Evolutionary conservation across 1,140 invertebrate species (phyloP), one percentile per base, ranked within the genome.

Genomic region (Hyles vespertilio): DNA sequence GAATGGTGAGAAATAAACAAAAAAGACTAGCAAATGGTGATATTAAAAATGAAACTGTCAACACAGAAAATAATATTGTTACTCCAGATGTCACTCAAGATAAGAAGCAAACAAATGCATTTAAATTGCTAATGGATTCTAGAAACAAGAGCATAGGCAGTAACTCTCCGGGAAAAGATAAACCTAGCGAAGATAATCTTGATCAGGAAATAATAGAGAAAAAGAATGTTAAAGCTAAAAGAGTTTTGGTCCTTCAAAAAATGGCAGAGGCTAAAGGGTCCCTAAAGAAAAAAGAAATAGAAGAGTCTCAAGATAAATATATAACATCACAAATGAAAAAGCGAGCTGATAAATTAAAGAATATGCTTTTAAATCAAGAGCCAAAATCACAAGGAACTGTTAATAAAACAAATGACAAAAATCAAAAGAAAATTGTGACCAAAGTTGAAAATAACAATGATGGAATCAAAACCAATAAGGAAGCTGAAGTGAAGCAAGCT

Each of bases 61-160:
- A 4, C 3, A 48, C 2, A 48, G 36, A 48, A 5, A 48, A 22
- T 22, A 22, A 22, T 22, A 22, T 5, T 48, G n/a, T n/a, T 5
- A 5, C 46, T 11, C 46, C 5, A 5, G 11, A 45, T 48, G 34
- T 32, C 5, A 59, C 49, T 65, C 59, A 63, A 22, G 63, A 73
- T 46, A 77, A 69, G 55, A 81, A 77, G 44, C 70, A 85, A 57
- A 85, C 64, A 51, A 74, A 93, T 91, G 92, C 91, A 32, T 93
- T 93, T 77, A 84, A 92, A 65, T 69, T 93, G 43, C 84, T 93
- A 81, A 93, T 93, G 92, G 91, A 91, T 63, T 90, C 91, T 22
- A 81, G 92, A 64, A 90, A 92, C 69, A 92, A 92, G 68, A 89
- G 87, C 44, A 90, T 93, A 62, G 92, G 92, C 10, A 73, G 69